Evolutionary conservation across 2,113 vertebrate genomes (phyloP).

Genomic region (Myrmecobius fasciatus): DNA sequence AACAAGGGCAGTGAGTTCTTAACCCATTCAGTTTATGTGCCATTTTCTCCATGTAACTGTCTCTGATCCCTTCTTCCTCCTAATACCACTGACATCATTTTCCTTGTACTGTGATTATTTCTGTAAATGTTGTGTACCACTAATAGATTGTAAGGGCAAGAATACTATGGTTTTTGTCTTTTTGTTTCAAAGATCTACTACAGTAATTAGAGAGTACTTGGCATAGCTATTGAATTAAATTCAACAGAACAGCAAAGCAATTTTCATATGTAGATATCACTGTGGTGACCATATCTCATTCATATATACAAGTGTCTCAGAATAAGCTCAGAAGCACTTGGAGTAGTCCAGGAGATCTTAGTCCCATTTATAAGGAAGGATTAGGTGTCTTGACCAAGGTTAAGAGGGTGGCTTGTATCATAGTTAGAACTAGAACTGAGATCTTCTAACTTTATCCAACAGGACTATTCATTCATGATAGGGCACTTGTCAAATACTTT

Average conservation of each 20-base stretch:
- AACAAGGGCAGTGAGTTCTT: too few species aligned
- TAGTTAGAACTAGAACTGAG: background rate
- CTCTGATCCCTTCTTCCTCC: background rate
- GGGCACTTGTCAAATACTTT: background rate
- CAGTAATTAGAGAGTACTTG: background rate
- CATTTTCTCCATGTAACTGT: background rate
- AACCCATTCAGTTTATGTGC: background rate
- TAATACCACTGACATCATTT: background rate
- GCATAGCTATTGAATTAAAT: background rate
- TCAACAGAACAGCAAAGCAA: background rate
- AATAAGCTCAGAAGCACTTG: background rate
- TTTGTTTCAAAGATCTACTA: background rate
- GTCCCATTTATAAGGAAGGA: background rate
- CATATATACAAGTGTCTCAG: background rate
- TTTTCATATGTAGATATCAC: background rate
- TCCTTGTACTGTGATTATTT: background rate
- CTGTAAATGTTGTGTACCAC: background rate
- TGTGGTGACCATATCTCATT: background rate
- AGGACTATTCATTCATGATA: background rate
- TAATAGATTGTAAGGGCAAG: background rate
- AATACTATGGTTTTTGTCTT: background rate
- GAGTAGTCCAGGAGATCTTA: background rate
- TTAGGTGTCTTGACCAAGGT: background rate
- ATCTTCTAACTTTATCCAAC: background rate
- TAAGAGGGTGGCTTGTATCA: background rate